Evolutionary conservation across 1,140 invertebrate genomes (phyloP).

Genomic region (Stegodyphus dumicola): DNA sequence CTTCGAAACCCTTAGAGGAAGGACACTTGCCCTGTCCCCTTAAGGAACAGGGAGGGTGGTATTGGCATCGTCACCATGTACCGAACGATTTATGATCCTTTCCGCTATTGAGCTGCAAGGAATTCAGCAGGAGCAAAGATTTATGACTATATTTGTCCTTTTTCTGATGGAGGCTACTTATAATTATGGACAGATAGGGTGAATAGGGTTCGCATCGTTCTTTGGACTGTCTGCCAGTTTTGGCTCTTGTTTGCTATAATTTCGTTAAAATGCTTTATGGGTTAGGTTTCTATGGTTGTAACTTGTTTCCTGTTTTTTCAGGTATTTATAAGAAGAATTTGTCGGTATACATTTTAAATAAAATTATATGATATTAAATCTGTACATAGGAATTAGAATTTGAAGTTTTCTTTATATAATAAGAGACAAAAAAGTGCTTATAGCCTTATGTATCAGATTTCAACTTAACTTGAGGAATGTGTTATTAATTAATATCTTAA

Average conservation of each 20-base stretch:
- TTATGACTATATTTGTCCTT: constrained; percentile 57
- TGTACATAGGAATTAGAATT: background rate
- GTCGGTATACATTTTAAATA: background rate
- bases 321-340: background rate
- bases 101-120: constrained; percentile 49
- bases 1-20: constrained; percentile 4
- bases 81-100: constrained; percentile 55
- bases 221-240: constrained; percentile 34
- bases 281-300: background rate
- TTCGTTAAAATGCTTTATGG: background rate
- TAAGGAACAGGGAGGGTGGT: constrained; percentile 47
- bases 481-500: no score
- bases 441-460: no score
- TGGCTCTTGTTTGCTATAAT: constrained; percentile 6
- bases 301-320: background rate
- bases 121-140: constrained; percentile 60
- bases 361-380: background rate
- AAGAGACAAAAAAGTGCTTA: no score
- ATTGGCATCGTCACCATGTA: constrained; percentile 55
- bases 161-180: constrained; percentile 59
- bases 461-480: no score
- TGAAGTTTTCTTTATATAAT: background rate
- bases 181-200: constrained; percentile 40
- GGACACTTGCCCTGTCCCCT: constrained; percentile 28
- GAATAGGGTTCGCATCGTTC: background rate